phyloP scores from a whole-genome alignment of 1,140 invertebrate genomes.

The Thaumatotibia leucotreta region DNA sequence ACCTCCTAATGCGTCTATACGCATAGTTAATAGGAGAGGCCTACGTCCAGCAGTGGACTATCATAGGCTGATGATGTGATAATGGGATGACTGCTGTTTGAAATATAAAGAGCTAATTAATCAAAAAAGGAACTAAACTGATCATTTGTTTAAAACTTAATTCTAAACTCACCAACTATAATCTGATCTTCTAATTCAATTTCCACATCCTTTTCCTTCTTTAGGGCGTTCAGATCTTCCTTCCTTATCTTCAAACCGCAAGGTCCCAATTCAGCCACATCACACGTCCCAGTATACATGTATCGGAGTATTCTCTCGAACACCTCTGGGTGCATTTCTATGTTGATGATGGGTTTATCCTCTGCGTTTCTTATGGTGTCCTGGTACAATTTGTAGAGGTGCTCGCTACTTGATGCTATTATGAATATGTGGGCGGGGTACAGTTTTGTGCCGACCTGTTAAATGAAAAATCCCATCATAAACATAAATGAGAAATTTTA shows the following conservation, averaged over 20 bases:
- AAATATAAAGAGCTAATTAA: no score
- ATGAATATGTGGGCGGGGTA: constrained; percentile 84
- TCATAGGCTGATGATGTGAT: no score
- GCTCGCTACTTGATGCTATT: constrained; percentile 79
- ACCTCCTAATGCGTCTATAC: no score
- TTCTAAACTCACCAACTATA: constrained; percentile 40
- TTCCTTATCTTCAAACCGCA: constrained; percentile 61
- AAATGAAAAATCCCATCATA: no score
- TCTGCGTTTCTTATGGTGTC: constrained; percentile 28
- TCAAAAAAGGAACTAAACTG: no score
- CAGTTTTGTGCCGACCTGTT: constrained; percentile 70
- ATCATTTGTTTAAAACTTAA: neutral
- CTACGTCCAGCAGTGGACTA: no score
- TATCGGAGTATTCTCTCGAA: constrained; percentile 81
- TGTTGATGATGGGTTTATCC: constrained; percentile 48
- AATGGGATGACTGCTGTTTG: no score
- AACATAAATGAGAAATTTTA: constrained; percentile 2
- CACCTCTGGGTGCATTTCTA: constrained; percentile 78
- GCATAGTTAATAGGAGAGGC: no score
- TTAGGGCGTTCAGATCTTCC: constrained; percentile 42
- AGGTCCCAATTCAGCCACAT: constrained; percentile 76
- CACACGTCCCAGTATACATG: constrained; percentile 83
- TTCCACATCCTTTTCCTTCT: constrained; percentile 31
- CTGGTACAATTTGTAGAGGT: constrained; percentile 62
- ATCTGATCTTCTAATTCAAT: constrained; percentile 30